These are phyloP conservation scores for Sciurus carolinensis DNA, from an alignment of 2,797 vertebrate genomes.

Conservation along the genomic window DNA sequence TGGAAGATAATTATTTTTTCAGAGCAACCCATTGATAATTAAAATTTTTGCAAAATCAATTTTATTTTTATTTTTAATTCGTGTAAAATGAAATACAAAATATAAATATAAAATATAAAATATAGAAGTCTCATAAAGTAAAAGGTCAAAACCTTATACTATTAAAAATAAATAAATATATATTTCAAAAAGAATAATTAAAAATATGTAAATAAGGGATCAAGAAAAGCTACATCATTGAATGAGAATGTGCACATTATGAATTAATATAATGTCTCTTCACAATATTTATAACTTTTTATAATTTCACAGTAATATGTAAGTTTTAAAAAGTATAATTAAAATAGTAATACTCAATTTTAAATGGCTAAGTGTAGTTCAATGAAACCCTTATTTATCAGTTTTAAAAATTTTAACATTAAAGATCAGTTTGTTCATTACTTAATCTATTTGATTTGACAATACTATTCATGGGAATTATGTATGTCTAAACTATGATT, in stretches of 20 bases:
- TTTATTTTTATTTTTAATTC: neutral
- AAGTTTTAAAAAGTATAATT: neutral
- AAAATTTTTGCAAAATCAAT: neutral
- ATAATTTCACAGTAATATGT: neutral
- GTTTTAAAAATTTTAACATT: neutral
- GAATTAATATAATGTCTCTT: neutral
- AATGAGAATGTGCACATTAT: neutral
- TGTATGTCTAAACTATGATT: neutral
- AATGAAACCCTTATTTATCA: neutral
- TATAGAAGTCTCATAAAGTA: neutral
- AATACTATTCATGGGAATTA: neutral
- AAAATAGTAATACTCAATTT: neutral
- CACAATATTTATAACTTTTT: neutral
- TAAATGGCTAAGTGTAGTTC: neutral
- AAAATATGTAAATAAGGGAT: neutral
- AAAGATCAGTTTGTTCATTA: neutral
- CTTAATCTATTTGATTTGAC: neutral
- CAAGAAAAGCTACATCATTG: neutral
- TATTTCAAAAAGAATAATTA: neutral
- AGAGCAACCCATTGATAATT: neutral
- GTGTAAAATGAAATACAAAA: neutral
- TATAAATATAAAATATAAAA: slow-evolving; percentile 17
- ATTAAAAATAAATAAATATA: neutral
- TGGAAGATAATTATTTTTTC: neutral
- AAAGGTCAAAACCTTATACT: neutral